Evolutionary conservation across 1,140 invertebrate genomes (phyloP), one percentile per base, ranked within the genome.

Genomic region (Macrobrachium rosenbergii): DNA sequence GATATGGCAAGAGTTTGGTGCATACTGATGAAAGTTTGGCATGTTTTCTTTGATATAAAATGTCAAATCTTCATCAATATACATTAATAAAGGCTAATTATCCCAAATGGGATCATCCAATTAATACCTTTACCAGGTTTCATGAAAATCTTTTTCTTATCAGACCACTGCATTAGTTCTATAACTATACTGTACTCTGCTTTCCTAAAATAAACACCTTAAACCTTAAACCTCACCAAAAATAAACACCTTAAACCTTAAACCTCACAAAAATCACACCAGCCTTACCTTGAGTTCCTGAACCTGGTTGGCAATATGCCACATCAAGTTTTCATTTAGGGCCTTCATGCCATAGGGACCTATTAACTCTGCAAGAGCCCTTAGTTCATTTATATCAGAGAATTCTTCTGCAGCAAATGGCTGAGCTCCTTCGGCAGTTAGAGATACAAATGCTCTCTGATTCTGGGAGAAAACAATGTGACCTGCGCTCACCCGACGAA

Each of bases 321-420:
- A 98, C 96, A 99, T 99, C 6, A 99, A 92, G 37, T 96, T 97
- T 93, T 99, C 99, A 92, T 97, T 98, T 5, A 99, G 92, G 91
- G 98, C 95, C 91, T 99, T 99, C 95, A 99, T 99, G 2, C 99
- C 99, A 92, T 99, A 99, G 0, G 99, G 99, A 0, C 98, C 98
- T 90, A 99, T 98, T 7, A 99, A 93, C 93, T 99, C 98, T n/a
- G 98, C 97, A 52, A 99, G 92, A 16, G 98, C 96, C 89, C 98
- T 93, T n/a, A 99, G 92, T 92, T 99, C 99, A 92, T 98, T 98
- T 6, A 99, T 95, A 92, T 99, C 98, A 0, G 98, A 99, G 93
- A 98, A 99, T 92, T 99, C 98, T 92, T 99, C 99, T 2, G 98
- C 98, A 91, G 97, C 97, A 90, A 99, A 98, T 0, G 97, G 96